Evolutionary conservation across 2,888 invertebrate genomes (phyloP).

Genomic region (Macroteleia sp.): DNA sequence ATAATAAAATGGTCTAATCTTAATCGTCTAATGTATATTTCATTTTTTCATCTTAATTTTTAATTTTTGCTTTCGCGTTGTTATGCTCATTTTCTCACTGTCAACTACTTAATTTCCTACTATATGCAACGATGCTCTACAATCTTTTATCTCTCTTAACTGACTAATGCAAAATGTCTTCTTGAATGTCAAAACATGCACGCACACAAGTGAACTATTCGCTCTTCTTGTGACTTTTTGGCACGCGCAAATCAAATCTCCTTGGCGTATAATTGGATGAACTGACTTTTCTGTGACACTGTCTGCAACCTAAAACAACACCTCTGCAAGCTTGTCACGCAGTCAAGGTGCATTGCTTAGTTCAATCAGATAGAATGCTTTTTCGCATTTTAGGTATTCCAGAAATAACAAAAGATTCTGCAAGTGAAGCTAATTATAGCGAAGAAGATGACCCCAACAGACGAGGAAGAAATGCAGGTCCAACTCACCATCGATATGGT

Average conservation of each 20-base stretch:
- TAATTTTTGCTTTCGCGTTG: constrained; percentile 29
- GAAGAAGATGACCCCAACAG: constrained; percentile 87
- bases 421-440: constrained; percentile 88
- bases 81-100: constrained; percentile 15
- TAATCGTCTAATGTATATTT: too few species aligned
- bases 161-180: constrained; percentile 32
- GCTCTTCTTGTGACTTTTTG: constrained; percentile 58
- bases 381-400: constrained; percentile 80
- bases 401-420: constrained; percentile 93
- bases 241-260: constrained; percentile 45
- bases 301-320: constrained; percentile 48
- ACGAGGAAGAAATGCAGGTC: constrained; percentile 76
- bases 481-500: constrained; percentile 75
- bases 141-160: constrained; percentile 24
- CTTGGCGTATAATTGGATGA: constrained; percentile 57
- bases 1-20: constrained; percentile 22
- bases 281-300: constrained; percentile 54
- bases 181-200: constrained; percentile 53
- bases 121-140: not conserved
- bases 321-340: constrained; percentile 45
- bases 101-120: too few species aligned
- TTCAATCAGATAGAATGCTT: constrained; percentile 53
- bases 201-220: constrained; percentile 65
- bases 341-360: constrained; percentile 44
- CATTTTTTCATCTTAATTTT: constrained; percentile 9